Evolutionary conservation across 2,888 invertebrate genomes (phyloP).

Genomic region (Eudasyphora cyanicolor): DNA sequence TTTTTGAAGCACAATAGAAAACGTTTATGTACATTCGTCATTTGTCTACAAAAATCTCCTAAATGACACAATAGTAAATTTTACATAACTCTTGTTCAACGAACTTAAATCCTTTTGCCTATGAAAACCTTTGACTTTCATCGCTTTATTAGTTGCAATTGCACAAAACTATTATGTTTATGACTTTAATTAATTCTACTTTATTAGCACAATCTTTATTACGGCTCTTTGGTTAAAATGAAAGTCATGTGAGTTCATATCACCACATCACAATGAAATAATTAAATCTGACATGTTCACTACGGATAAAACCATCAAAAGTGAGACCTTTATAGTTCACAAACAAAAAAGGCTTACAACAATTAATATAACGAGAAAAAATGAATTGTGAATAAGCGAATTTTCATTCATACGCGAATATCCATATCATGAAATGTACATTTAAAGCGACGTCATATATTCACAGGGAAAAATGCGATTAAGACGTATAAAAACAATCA

Average conservation of each 20-base stretch:
- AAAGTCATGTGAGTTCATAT: conserved; percentile 54
- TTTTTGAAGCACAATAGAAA: no score
- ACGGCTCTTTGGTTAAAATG: no score
- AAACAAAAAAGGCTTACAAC: not conserved
- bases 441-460: not conserved
- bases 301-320: conserved; percentile 55
- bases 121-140: no score
- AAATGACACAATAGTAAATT: no score
- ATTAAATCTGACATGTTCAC: conserved; percentile 56
- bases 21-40: no score
- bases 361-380: not conserved
- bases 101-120: no score
- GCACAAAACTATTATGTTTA: no score
- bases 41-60: no score
- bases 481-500: conserved; percentile 12
- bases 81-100: no score
- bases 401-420: not conserved
- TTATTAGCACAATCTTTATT: no score
- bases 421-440: not conserved
- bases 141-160: no score
- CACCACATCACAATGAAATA: conserved; percentile 22
- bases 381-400: not conserved
- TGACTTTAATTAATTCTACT: no score
- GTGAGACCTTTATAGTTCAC: conserved; percentile 35
- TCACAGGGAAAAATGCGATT: not conserved